Base-by-base conservation (phyloP, 2,888 invertebrate genomes). In the Polydrusus pterygomalis region DNA sequence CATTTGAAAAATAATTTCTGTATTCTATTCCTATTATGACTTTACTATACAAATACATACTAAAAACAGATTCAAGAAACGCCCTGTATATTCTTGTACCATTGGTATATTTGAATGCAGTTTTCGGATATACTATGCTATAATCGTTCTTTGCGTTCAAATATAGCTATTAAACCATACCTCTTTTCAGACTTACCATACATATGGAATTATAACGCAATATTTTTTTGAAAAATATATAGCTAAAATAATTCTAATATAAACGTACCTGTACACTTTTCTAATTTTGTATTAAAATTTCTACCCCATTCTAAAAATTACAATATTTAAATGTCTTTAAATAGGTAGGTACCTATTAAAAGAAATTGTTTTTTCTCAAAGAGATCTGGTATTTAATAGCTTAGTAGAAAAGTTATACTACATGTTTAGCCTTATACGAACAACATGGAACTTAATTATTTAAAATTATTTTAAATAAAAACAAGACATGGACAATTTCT, bases 181-280 rank as follows among this genome's bases (percentile, higher is more conserved):
- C 40, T 18, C 56, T 47, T 45, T 18, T 45, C 43, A 20, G 18
- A 30, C 25, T n/a, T 11, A 30, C n/a, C n/a, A 47, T 6, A 43
- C 45, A 47, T 6, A 43, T 30, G 71, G 71, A 64, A 64, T 71
- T 43, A 56, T 54, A 56, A n/a, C 64, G 64, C 71, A 71, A 71
- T 71, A 71, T 64, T 38, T 64, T 63, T 25, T n/a, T 30, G 13
- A 45, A 49, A 56, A 38, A 67, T 47, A 54, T 54, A 20, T 54
- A 54, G 3, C 38, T 54, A 65, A 9, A 58, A 58, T 30, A 15
- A 38, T 38, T 38, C 13, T 38, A 15, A 34, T 18, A 51, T 40
- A 54, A 34, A 54, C 11, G 68, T 68, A 74, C 74, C 74, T 74
- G 74, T 68, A 67, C 68, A 9, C 34, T 74, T 68, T 62, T 74